Conservation (phyloP, 2,113 vertebrate genomes). For the Oncorhynchus gorbuscha region DNA sequence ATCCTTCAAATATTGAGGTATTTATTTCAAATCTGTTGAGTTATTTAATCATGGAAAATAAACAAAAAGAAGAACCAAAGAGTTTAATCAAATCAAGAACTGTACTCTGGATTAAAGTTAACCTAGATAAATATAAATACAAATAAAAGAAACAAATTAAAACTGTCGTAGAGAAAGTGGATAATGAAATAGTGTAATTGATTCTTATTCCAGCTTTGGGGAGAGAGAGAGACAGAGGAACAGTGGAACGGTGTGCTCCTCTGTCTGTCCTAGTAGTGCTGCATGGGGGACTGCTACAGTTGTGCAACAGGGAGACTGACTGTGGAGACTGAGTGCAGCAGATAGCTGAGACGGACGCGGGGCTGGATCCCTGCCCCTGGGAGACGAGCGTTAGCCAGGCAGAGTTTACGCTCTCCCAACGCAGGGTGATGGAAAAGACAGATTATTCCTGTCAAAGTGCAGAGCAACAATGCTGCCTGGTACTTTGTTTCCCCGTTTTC, state of each 20-base stretch:
- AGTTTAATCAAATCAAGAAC: background rate
- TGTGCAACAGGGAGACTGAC: background rate
- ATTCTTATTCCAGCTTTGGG: slow-evolving; percentile 2
- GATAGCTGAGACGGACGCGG: slow-evolving; percentile 30
- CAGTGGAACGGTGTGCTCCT: slow-evolving; percentile 14
- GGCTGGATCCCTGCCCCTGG: slow-evolving; percentile 34
- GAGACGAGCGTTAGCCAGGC: slow-evolving; percentile 37
- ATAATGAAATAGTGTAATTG: background rate
- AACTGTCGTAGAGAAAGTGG: background rate
- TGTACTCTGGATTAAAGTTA: background rate
- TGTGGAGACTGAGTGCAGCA: slow-evolving; percentile 32
- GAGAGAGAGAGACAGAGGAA: background rate
- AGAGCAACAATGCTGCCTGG: slow-evolving; percentile 77
- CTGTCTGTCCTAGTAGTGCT: background rate
- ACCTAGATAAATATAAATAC: background rate
- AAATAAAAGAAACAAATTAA: background rate
- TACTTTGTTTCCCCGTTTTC: slow-evolving; percentile 85
- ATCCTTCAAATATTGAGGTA: background rate
- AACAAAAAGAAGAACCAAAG: background rate
- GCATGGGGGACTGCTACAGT: no score
- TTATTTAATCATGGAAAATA: background rate
- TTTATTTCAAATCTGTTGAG: background rate
- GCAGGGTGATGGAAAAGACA: slow-evolving; percentile 78
- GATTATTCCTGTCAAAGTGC: slow-evolving; percentile 82
- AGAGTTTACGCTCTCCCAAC: slow-evolving; percentile 73